These are phyloP conservation scores for Hipposideros larvatus DNA, from an alignment of 2,797 vertebrate species.

Conservation along the genomic window DNA sequence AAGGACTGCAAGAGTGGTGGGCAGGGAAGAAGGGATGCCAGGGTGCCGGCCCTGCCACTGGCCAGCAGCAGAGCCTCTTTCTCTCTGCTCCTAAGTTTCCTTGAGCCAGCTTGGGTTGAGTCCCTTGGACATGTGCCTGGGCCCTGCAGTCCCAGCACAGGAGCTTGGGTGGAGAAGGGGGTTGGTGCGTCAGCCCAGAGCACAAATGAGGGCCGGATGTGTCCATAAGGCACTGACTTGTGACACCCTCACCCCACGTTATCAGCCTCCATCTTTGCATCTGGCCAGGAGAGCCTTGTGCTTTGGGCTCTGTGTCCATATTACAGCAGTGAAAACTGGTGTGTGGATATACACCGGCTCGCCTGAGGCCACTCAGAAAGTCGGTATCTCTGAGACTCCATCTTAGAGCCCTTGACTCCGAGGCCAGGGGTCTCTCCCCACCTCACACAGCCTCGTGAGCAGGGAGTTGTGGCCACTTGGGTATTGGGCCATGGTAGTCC, in stretches of 20 bases:
- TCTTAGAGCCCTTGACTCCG: not conserved
- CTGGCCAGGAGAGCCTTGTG: not conserved
- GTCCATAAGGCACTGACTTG: not conserved
- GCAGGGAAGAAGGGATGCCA: not conserved
- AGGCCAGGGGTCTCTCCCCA: not conserved
- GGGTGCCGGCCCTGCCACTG: not conserved
- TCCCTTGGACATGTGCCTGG: not conserved
- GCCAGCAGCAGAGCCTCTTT: not conserved
- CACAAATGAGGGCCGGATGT: not conserved
- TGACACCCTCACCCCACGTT: fast-evolving
- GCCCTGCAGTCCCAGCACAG: not conserved
- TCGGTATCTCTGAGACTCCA: not conserved
- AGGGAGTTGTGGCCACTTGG: not conserved
- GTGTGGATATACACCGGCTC: not conserved
- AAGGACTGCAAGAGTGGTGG: not conserved
- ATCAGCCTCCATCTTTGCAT: not conserved
- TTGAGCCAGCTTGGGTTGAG: not conserved
- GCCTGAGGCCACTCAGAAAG: not conserved
- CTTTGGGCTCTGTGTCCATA: not conserved
- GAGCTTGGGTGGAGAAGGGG: not conserved
- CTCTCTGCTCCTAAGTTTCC: not conserved
- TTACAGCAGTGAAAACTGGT: not conserved
- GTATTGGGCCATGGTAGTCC: not conserved
- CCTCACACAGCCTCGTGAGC: not conserved
- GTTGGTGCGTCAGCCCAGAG: not conserved